phyloP scores from a whole-genome alignment of 2,888 invertebrate species.

The Mythimna lalbum region DNA sequence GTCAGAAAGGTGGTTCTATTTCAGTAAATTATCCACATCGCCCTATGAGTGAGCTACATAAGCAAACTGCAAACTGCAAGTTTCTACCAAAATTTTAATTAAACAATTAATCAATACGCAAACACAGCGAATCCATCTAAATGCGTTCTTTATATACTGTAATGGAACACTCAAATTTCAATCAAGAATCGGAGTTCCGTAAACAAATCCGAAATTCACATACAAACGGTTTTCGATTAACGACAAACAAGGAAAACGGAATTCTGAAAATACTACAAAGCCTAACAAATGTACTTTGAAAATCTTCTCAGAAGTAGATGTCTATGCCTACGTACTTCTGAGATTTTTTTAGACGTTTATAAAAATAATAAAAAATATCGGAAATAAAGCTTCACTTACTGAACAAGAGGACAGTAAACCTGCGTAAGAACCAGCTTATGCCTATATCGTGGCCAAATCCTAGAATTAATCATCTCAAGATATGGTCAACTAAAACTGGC shows the following conservation, averaged over 20 bases:
- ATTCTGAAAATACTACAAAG: constrained; percentile 15
- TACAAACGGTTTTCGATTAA: constrained; percentile 58
- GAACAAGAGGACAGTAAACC: no score
- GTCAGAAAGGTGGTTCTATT: no score
- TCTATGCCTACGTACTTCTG: no score
- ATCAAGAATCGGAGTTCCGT: constrained; percentile 63
- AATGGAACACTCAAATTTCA: constrained; percentile 68
- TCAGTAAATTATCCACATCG: no score
- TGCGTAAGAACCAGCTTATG: no score
- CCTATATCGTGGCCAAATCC: no score
- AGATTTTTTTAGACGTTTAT: no score
- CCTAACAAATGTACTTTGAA: constrained; percentile 1
- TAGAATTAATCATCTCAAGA: no score
- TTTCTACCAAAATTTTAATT: constrained; percentile 12
- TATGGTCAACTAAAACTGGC: no score
- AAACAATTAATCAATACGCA: constrained; percentile 30
- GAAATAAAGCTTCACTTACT: no score
- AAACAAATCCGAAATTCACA: constrained; percentile 61
- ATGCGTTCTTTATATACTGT: constrained; percentile 49
- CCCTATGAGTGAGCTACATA: no score
- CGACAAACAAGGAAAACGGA: constrained; percentile 57
- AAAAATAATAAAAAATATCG: no score
- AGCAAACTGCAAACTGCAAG: not conserved
- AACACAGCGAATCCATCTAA: constrained; percentile 48
- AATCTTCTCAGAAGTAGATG: not conserved